Evolutionary conservation across 2,113 vertebrate genomes (phyloP).

Genomic region (Aldabrachelys gigantea): DNA sequence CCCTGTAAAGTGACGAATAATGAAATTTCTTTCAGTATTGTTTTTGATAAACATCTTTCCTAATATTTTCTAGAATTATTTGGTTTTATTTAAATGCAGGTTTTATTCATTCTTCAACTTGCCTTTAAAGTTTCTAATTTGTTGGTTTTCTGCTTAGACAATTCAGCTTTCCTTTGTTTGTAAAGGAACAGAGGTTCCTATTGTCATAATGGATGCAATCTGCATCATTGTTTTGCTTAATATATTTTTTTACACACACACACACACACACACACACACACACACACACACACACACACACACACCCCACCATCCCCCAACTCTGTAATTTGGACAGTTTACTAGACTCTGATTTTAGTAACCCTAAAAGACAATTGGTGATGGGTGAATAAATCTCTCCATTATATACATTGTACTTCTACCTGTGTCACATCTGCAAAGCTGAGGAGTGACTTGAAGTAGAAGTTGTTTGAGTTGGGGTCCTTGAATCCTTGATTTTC

Average conservation of each 20-base stretch:
- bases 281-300: background rate
- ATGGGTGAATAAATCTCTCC: rapidly evolving
- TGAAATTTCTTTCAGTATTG: slow-evolving; percentile 56
- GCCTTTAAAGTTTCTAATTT: background rate
- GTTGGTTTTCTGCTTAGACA: background rate
- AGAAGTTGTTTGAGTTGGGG: background rate
- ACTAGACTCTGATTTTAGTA: rapidly evolving
- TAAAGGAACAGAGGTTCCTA: background rate
- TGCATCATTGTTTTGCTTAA: background rate
- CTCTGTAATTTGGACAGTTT: background rate
- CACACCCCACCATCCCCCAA: rapidly evolving
- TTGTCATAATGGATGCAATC: background rate
- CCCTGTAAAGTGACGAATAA: slow-evolving; percentile 42
- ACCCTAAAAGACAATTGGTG: rapidly evolving
- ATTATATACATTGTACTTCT: background rate
- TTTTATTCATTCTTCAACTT: background rate
- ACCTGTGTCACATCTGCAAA: background rate
- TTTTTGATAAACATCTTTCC: slow-evolving; percentile 38
- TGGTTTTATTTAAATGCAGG: background rate
- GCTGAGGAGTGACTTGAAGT: background rate
- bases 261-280: background rate
- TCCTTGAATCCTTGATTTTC: background rate
- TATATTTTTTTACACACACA: background rate
- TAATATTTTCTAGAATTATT: slow-evolving; percentile 32
- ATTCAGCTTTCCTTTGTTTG: background rate